These are phyloP conservation scores for Tortrix viridana DNA, from an alignment of 2,888 invertebrate genomes.

Conservation along the genomic window DNA sequence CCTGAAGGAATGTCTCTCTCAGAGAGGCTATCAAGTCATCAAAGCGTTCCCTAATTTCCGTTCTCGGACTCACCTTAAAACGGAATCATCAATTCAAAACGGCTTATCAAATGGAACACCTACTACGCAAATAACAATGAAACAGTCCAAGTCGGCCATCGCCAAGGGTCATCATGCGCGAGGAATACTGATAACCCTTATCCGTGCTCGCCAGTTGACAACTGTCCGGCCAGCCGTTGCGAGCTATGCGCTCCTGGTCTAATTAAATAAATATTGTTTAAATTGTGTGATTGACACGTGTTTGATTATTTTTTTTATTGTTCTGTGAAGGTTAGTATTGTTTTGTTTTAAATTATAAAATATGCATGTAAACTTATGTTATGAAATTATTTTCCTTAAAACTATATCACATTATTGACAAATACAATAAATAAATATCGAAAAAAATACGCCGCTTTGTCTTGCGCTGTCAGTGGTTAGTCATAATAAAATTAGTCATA, in stretches of 20 bases:
- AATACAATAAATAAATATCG: no score
- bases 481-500: no score
- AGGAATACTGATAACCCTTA: slow-evolving; percentile 38
- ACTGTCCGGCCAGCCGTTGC: slow-evolving; percentile 5
- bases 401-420: no score
- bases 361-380: no score
- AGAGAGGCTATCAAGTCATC: no score
- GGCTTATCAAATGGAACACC: neutral
- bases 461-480: no score
- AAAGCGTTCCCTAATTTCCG: no score
- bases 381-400: no score
- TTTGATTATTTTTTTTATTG: neutral
- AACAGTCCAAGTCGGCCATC: slow-evolving; percentile 15
- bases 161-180: slow-evolving; percentile 25
- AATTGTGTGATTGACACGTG: slow-evolving; percentile 6
- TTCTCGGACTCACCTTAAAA: no score
- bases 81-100: neutral
- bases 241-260: slow-evolving; percentile 28
- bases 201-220: slow-evolving; percentile 23
- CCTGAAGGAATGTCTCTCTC: no score
- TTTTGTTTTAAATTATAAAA: neutral
- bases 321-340: slow-evolving; percentile 4
- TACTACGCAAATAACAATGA: slow-evolving; percentile 6
- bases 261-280: slow-evolving; percentile 25
- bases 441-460: no score